Base-by-base conservation (phyloP, 1,140 invertebrate species). In the Ostrea denselamellosa region DNA sequence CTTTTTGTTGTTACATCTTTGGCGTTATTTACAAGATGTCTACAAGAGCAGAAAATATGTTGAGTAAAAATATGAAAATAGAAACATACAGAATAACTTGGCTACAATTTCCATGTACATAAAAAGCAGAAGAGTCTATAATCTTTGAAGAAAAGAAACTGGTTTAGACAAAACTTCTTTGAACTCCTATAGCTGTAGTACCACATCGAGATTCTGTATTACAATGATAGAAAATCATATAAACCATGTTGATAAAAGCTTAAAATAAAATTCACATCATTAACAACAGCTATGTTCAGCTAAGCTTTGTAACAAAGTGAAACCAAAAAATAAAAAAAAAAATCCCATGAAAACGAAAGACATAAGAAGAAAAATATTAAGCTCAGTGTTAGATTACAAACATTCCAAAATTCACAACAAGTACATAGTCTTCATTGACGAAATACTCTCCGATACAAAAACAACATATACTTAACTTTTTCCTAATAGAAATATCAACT, bases 331-430 rank as follows among this genome's bases (percentile, higher is more conserved):
- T n/a, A n/a, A n/a, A n/a, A n/a, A n/a, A 71, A 71, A 34, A 71
- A 71, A 34, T 14, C 68, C 68, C 28, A 71, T 71, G 28, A 28
- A 14, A 71, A 71, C 22, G 14, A 34, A 28, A 28, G 68, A 71
- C 9, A 71, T 5, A 34, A 71, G 68, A 71, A 71, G 14, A 14
- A 34, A 71, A 28, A 71, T 28, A 34, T 28, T 71, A 71, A n/a
- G 68, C 68, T 71, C 68, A 22, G 28, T 71, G 28, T 71, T 28
- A 71, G 25, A 71, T 28, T 71, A 71, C 68, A 71, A 71, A 71
- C 68, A 71, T 71, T 71, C 68, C 68, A 71, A 71, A 62, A 71
- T 28, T 71, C 68, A 71, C 68, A 71, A 71, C 68, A 71, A 25
- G 10, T 71, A 71, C 68, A 71, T 71, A n/a, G n/a, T 34, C 68